Evolutionary conservation across 2,888 invertebrate species (phyloP), one percentile per base, ranked within the genome.

Genomic region (Tyria jacobaeae): DNA sequence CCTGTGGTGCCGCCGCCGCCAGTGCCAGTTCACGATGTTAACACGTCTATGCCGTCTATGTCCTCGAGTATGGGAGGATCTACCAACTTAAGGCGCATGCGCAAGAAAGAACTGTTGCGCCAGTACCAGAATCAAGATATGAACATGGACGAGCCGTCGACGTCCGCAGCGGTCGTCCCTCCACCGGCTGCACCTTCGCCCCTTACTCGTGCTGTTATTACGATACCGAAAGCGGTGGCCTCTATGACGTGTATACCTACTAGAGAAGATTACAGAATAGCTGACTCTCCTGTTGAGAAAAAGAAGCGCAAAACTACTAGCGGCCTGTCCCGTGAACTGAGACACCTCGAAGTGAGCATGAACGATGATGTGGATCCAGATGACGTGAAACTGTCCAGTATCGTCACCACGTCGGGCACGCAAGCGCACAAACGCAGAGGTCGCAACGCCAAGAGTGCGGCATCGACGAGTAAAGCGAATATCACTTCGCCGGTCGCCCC

Each of bases 181-280:
- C 94, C 96, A 37, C 95, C 95, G 0, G 95, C 95, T 1, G 94
- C 93, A 41, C 95, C 95, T 10, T 94, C 95, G 56, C 95, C 95
- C 0, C 86, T 96, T 9, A 95, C 94, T 66, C 95, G 97, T 54
- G 96, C 96, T 5, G 96, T 96, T 35, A 97, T 97, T 60, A 97
- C 97, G 7, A 97, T 97, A 79, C 98, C 98, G 0, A 98, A 98
- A 87, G 97, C 98, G 3, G 97, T 98, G 10, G 97, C 97, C 25
- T 97, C 97, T 12, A 97, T 97, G 96, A 97, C 97, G 0, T 96
- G 96, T 66, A 97, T 98, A 79, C 97, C 97, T 1, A 97, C 97
- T 0, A 95, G 97, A 73, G 97, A 98, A 71, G 97, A 98, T 82
- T 97, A 97, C 81, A 96, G 96, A 79, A 93, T 95, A 12, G 91